Base-by-base conservation (phyloP, 2,888 invertebrate species). In the Acrobasis repandana region DNA sequence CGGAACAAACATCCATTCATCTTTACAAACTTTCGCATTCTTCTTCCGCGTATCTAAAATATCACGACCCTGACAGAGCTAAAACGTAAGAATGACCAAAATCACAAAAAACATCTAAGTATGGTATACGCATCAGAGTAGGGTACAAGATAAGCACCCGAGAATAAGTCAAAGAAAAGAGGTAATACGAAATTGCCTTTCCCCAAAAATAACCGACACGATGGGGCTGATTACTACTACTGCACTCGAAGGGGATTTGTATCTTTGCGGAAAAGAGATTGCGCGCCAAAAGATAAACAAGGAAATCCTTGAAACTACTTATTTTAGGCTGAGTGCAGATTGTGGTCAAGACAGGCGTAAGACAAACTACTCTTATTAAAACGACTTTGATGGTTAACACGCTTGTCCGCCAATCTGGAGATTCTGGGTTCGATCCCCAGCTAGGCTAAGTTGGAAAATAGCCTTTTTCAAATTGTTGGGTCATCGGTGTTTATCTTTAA, bases 281-380 rank as follows among this genome's bases (percentile, higher is more conserved):
- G 61, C 63, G 20, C 14, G 34, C 56, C 60, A 60, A 66, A 69
- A 69, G 69, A 69, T 71, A 72, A 73, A 73, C 69, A 74, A 74
- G 71, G 73, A 70, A 73, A 73, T 66, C 64, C 56, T 61, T 63
- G 63, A 61, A 68, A 67, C 69, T 60, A 66, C 64, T 65, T 38
- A 65, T 70, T 67, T 68, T 68, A 68, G 28, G 28, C 28, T 28
- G 28, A 28, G 28, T 8, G 28, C 28, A 28, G 28, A 28, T 28
- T 28, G 8, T 1, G 8, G 28, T 28, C 6, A 28, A 28, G 4
- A 28, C 28, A 28, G 28, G 4, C 28, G 4, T 28, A 28, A 28
- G 6, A 36, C 52, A 28, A 8, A 28, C 28, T 28, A 28, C 8
- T 28, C 28, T 28, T 28, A 6, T 28, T 28, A 28, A 8, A 28